Conservation (phyloP, 2,797 vertebrate genomes). For the Euthynnus affinis region DNA sequence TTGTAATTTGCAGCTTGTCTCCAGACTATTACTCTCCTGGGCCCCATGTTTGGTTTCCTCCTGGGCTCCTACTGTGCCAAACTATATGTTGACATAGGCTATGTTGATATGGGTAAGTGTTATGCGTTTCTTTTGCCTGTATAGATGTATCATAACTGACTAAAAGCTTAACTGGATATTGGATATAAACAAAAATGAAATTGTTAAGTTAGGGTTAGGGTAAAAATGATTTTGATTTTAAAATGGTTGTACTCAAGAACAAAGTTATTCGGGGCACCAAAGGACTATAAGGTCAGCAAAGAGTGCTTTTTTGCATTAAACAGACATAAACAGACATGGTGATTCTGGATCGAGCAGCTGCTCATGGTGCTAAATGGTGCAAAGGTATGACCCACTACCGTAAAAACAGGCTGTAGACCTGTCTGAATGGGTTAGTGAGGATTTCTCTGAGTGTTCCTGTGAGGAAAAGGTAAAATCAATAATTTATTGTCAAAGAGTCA, state of each 20-base stretch:
- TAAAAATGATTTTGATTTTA: no score
- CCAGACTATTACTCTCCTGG: constrained; percentile 86
- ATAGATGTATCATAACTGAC: not conserved
- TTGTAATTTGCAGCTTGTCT: constrained; percentile 82
- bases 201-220: no score
- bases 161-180: no score
- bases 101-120: constrained; percentile 81
- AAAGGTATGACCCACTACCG: constrained; percentile 1
- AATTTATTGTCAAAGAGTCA: constrained; percentile 21
- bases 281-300: not conserved
- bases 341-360: not conserved
- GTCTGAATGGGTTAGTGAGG: constrained; percentile 31
- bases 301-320: not conserved
- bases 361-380: not conserved
- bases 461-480: constrained; percentile 24
- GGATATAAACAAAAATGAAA: no score
- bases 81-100: constrained; percentile 87
- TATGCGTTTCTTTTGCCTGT: not conserved
- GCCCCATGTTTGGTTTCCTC: constrained; percentile 87
- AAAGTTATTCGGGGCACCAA: no score
- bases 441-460: not conserved
- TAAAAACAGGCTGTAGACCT: constrained; percentile 30
- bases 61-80: constrained; percentile 85
- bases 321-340: fast-evolving
- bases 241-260: no score